These are phyloP conservation scores for Semaprochilodus insignis DNA, from an alignment of 2,797 vertebrate species.

Conservation along the genomic window DNA sequence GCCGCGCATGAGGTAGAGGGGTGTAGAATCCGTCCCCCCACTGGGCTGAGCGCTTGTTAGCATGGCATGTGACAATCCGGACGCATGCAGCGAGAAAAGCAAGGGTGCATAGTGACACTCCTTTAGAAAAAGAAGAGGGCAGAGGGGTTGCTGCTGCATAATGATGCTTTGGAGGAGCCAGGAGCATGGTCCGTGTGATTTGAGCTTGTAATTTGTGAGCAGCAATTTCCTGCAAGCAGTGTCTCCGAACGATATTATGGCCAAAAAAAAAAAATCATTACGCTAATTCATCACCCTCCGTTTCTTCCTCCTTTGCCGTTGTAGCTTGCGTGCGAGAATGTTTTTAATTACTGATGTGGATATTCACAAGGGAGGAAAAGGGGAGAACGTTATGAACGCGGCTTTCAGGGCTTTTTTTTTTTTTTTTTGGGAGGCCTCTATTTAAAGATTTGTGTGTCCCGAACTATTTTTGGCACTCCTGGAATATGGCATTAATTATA, in stretches of 20 bases:
- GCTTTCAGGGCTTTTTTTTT: slow-evolving; percentile 4
- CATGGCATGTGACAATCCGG: slow-evolving; percentile 74
- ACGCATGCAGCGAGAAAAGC: slow-evolving; percentile 60
- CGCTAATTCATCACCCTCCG: slow-evolving; percentile 78
- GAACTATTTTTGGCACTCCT: slow-evolving; percentile 34
- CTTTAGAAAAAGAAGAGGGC: slow-evolving; percentile 34
- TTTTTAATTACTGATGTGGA: slow-evolving; percentile 74
- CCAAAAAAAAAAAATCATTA: slow-evolving; percentile 64
- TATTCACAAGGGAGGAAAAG: slow-evolving; percentile 61
- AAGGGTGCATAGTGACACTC: slow-evolving; percentile 56
- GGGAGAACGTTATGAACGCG: slow-evolving; percentile 62
- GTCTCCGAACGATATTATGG: slow-evolving; percentile 74
- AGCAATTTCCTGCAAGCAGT: slow-evolving; percentile 75
- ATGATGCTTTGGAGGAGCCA: slow-evolving; percentile 56
- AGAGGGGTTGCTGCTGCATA: slow-evolving; percentile 35
- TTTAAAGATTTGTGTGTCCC: slow-evolving; percentile 26
- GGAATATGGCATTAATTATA: slow-evolving; percentile 32
- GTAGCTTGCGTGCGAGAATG: slow-evolving; percentile 59
- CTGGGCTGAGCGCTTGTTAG: slow-evolving; percentile 76
- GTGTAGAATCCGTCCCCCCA: slow-evolving; percentile 66
- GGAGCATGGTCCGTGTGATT: slow-evolving; percentile 71
- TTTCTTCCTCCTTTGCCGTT: slow-evolving; percentile 73
- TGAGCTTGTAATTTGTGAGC: slow-evolving; percentile 71
- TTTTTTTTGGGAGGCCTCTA: slow-evolving; percentile 25
- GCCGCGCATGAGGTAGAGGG: slow-evolving; percentile 54